Conservation (phyloP, 1,140 invertebrate genomes). For the Magallana angulata region DNA sequence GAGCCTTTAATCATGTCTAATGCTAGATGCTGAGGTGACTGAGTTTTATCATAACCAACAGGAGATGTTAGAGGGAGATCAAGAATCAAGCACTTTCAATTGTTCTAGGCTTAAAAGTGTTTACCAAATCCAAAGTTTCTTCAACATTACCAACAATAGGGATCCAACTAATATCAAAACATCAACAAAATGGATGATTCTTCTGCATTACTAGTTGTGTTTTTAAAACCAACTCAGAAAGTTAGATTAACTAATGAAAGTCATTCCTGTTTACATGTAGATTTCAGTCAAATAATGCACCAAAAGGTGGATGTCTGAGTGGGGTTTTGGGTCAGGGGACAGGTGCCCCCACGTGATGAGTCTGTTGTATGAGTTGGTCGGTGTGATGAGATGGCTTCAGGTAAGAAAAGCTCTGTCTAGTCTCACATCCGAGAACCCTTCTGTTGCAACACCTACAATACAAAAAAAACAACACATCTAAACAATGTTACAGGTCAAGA, state of each 20-base stretch:
- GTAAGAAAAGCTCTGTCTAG: background rate
- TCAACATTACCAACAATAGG: background rate
- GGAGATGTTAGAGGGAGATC: background rate
- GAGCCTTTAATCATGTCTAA: background rate
- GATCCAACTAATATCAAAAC: background rate
- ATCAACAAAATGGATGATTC: background rate
- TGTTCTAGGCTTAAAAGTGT: background rate
- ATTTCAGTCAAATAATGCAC: background rate
- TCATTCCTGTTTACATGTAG: background rate
- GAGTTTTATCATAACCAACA: background rate
- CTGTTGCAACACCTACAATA: constrained; percentile 81
- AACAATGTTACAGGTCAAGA: too few relatives aligned
- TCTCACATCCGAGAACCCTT: constrained; percentile 89
- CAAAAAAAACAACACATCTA: constrained; percentile 28
- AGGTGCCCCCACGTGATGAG: background rate
- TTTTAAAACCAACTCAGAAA: background rate
- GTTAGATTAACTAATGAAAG: background rate
- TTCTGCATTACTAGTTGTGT: background rate
- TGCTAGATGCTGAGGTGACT: background rate
- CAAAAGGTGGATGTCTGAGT: constrained; percentile 4
- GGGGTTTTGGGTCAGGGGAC: background rate
- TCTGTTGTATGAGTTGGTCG: background rate
- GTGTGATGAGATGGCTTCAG: constrained; percentile 4
- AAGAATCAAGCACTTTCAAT: too few relatives aligned
- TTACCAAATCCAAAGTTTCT: background rate